phyloP scores from a whole-genome alignment of 2,113 vertebrate genomes.

The Cyphomyrus plagiostoma region DNA sequence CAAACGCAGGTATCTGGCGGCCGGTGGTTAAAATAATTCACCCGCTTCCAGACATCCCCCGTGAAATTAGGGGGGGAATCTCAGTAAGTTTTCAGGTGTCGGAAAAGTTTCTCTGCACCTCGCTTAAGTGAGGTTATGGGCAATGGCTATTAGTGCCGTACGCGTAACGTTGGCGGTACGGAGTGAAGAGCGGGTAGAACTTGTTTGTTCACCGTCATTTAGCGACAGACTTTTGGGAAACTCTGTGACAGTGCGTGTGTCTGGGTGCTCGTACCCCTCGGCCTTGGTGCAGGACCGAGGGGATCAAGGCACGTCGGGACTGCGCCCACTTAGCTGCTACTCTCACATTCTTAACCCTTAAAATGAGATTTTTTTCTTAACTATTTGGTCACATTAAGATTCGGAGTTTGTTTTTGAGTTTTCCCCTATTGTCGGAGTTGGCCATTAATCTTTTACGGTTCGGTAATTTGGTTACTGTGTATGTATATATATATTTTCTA shows the following conservation, averaged over 20 bases:
- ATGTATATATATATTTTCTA: neutral
- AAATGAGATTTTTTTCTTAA: neutral
- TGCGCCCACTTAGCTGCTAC: neutral
- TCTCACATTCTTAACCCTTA: neutral
- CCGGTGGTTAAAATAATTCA: neutral
- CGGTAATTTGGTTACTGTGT: neutral
- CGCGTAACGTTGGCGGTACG: neutral
- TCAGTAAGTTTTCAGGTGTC: constrained; percentile 35
- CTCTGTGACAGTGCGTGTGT: neutral
- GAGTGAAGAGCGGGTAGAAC: neutral
- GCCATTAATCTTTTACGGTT: neutral
- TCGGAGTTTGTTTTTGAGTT: neutral
- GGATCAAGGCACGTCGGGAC: neutral
- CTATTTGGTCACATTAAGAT: neutral
- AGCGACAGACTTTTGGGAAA: neutral
- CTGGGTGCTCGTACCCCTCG: neutral
- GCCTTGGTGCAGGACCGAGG: neutral
- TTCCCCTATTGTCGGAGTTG: neutral
- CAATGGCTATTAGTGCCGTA: neutral
- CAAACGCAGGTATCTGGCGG: neutral
- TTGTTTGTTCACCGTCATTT: neutral
- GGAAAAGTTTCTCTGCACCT: constrained; percentile 29
- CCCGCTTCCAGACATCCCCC: neutral
- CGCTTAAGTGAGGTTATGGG: neutral
- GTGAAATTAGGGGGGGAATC: constrained; percentile 11